Evolutionary conservation across 2,888 invertebrate species (phyloP).

Genomic region (Pollenia griseotomentosa): DNA sequence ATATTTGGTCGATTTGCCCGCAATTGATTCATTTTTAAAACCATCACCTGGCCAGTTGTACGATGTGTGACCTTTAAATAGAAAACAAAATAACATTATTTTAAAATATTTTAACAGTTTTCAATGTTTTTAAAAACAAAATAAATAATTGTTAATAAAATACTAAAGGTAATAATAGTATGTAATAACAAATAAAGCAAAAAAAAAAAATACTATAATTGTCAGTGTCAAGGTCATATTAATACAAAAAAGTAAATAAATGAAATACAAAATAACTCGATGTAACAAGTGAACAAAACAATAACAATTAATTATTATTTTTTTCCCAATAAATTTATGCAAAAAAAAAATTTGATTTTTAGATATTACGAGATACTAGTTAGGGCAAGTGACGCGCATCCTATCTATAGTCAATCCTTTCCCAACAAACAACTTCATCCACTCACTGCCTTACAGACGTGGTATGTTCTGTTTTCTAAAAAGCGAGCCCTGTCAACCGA

Average conservation of each 20-base stretch:
- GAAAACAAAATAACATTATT: conserved; percentile 72
- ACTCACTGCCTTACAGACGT: no score
- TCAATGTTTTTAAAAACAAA: not conserved
- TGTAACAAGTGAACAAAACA: conserved; percentile 40
- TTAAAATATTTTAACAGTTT: conserved; percentile 19
- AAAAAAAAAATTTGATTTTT: not conserved
- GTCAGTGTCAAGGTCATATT: conserved; percentile 65
- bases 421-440: no score
- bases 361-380: no score
- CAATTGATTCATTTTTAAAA: conserved; percentile 97
- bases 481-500: no score
- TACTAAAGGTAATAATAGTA: conserved; percentile 6
- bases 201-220: conserved; percentile 25
- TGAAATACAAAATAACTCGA: conserved; percentile 21
- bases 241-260: conserved; percentile 23
- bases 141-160: conserved; percentile 30
- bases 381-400: no score
- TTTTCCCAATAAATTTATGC: conserved; percentile 49
- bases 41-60: conserved; percentile 97
- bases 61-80: conserved; percentile 94
- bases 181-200: not conserved
- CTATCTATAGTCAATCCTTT: no score
- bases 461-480: no score
- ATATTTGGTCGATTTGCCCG: conserved; percentile 97
- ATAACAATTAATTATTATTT: conserved; percentile 38